These are phyloP conservation scores for Seladonia tumulorum DNA, from an alignment of 2,888 invertebrate species.

Conservation along the genomic window DNA sequence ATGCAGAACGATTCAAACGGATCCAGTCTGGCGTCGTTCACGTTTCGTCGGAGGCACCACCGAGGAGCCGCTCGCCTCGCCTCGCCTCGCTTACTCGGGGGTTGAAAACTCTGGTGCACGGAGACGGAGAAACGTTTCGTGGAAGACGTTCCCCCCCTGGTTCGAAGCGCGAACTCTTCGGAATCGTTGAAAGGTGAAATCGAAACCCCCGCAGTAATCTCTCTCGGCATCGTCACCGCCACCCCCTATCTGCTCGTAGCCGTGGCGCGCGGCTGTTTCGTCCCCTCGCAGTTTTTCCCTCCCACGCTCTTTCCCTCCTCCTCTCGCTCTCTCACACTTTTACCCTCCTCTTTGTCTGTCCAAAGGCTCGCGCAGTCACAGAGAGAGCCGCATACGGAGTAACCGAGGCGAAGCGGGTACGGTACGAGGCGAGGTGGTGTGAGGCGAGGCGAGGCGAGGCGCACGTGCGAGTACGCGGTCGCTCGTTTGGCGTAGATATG, in stretches of 20 bases:
- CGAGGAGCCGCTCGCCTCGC: too few relatives aligned
- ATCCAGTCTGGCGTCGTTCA: not conserved
- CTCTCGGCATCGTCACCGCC: slow-evolving; percentile 1
- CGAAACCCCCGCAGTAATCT: slow-evolving; percentile 29
- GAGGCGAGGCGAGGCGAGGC: slow-evolving; percentile 1
- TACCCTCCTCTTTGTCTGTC: slow-evolving; percentile 1
- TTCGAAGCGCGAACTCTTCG: slow-evolving; percentile 7
- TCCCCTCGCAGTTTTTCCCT: not conserved
- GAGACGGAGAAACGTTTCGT: not conserved
- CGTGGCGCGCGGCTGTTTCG: not conserved
- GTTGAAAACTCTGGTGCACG: not conserved
- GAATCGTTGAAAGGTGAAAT: slow-evolving; percentile 20
- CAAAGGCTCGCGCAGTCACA: slow-evolving; percentile 1
- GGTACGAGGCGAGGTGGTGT: not conserved
- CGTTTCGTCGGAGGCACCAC: not conserved
- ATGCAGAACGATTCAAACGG: not conserved
- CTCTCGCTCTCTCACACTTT: not conserved
- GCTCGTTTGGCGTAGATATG: slow-evolving; percentile 69
- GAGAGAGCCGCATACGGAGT: slow-evolving; percentile 14
- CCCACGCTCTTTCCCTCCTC: not conserved
- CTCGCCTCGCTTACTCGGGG: not conserved
- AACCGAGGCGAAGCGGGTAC: slow-evolving; percentile 25
- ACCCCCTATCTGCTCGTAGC: slow-evolving; percentile 5
- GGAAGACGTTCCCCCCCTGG: not conserved
- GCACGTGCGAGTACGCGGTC: slow-evolving; percentile 55